A percentile compares a stretch with the other conserved stretches of the same genome.
These are phyloP conservation scores for Coregonus clupeaformis DNA, from an alignment of 2,113 vertebrate species.

Conservation along the genomic window DNA sequence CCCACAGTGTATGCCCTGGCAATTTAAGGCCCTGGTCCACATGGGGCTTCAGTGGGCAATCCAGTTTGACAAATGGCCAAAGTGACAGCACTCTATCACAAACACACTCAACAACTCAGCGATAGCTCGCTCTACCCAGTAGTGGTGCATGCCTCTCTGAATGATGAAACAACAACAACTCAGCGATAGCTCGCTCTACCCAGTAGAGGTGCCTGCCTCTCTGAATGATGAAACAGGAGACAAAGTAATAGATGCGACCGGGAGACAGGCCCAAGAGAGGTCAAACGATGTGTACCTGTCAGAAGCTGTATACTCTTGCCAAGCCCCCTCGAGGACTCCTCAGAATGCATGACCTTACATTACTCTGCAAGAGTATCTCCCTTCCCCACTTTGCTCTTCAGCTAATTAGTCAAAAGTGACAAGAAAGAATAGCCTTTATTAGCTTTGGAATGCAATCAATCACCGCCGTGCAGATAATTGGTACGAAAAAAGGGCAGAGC, in stretches of 20 bases:
- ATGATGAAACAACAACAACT: neutral
- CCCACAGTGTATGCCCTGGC: neutral
- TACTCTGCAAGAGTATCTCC: neutral
- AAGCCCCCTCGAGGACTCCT: neutral
- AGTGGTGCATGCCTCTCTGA: neutral
- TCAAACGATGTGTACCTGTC: neutral
- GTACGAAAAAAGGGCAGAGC: neutral
- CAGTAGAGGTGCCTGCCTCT: neutral
- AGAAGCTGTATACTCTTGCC: neutral
- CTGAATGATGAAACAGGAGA: neutral
- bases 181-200: no score
- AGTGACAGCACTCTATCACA: conserved; percentile 3
- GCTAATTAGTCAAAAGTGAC: conserved; percentile 11
- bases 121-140: no score
- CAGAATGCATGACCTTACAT: neutral
- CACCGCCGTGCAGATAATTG: neutral
- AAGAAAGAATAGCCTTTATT: conserved; percentile 6
- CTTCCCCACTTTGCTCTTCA: neutral
- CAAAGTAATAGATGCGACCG: neutral
- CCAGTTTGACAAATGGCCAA: neutral
- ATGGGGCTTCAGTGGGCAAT: neutral
- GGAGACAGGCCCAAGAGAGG: neutral
- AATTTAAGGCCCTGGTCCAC: neutral
- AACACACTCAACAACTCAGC: neutral
- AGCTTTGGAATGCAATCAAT: conserved; percentile 9